Percentiles rank a stretch among this genome's conserved stretches.
Evolutionary conservation across 2,797 vertebrate species (phyloP).

Genomic region (Xenentodon cancila): DNA sequence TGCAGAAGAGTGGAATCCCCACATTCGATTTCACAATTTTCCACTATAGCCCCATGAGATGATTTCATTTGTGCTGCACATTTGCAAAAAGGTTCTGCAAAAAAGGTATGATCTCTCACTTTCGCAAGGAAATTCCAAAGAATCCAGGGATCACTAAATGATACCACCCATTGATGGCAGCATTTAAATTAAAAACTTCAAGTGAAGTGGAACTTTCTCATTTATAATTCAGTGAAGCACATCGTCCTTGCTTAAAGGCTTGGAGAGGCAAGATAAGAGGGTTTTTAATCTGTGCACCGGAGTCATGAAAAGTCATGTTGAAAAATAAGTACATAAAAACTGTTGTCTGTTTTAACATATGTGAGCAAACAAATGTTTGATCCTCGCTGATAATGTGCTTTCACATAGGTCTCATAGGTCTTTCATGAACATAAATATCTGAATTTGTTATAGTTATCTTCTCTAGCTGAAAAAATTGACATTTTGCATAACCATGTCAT

Average conservation of each 20-base stretch:
- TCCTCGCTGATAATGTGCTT: not conserved
- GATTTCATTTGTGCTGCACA: conserved; percentile 62
- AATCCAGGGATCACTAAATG: conserved; percentile 62
- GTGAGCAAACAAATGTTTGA: not conserved
- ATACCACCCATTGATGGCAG: conserved; percentile 65
- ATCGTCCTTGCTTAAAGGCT: conserved; percentile 71
- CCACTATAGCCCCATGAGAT: conserved; percentile 45
- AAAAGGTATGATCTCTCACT: conserved; percentile 25
- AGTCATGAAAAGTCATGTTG: conserved; percentile 43
- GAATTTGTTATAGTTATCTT: no score
- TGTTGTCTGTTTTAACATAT: not conserved
- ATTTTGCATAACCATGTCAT: no score
- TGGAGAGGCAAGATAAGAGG: conserved; percentile 68
- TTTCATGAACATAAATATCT: no score
- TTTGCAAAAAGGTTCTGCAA: conserved; percentile 40
- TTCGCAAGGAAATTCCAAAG: conserved; percentile 27
- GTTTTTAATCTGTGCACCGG: conserved; percentile 65
- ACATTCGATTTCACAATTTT: conserved; percentile 60
- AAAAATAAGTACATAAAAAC: conserved; percentile 1
- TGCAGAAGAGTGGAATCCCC: conserved; percentile 40
- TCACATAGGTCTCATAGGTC: not conserved
- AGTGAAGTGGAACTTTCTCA: conserved; percentile 76
- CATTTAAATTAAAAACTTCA: conserved; percentile 76
- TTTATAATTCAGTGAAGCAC: conserved; percentile 74
- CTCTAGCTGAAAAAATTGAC: no score